phyloP scores from a whole-genome alignment of 1,140 invertebrate species.

The Asbolus verrucosus region DNA sequence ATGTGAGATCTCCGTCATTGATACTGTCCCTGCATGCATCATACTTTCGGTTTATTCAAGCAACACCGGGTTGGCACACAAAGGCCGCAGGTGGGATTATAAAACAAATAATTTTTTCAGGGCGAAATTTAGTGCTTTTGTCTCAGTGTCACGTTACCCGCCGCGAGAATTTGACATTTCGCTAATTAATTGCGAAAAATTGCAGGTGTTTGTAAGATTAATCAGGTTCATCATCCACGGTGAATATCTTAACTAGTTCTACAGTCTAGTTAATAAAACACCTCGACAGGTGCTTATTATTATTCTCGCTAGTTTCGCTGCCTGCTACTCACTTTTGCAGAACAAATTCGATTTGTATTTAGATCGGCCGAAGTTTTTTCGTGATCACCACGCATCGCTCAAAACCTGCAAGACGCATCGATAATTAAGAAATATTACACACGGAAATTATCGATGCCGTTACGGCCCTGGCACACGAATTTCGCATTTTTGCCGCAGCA shows the following conservation, averaged over 20 bases:
- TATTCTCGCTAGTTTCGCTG: neutral
- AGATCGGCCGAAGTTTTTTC: too few relatives aligned
- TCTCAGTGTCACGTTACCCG: too few relatives aligned
- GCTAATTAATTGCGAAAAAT: slow-evolving; percentile 6
- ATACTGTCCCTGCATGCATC: neutral
- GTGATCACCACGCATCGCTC: too few relatives aligned
- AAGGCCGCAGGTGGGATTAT: neutral
- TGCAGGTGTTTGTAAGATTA: slow-evolving; percentile 1
- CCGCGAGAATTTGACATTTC: neutral
- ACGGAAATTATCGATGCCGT: too few relatives aligned
- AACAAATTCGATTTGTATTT: too few relatives aligned
- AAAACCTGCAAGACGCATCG: too few relatives aligned
- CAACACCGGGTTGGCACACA: neutral
- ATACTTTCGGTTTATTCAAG: too few relatives aligned
- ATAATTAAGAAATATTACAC: too few relatives aligned
- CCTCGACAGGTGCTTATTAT: neutral
- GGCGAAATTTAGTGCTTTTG: slow-evolving; percentile 5
- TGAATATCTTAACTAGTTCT: neutral
- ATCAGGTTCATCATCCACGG: neutral
- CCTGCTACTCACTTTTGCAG: neutral
- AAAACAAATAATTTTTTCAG: too few relatives aligned
- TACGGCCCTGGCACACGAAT: too few relatives aligned
- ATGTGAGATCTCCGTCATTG: neutral
- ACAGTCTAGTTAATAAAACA: slow-evolving; percentile 10
- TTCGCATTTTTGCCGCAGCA: too few relatives aligned